These are phyloP conservation scores for Rosalia funebris DNA, from an alignment of 2,888 invertebrate species.

Conservation along the genomic window DNA sequence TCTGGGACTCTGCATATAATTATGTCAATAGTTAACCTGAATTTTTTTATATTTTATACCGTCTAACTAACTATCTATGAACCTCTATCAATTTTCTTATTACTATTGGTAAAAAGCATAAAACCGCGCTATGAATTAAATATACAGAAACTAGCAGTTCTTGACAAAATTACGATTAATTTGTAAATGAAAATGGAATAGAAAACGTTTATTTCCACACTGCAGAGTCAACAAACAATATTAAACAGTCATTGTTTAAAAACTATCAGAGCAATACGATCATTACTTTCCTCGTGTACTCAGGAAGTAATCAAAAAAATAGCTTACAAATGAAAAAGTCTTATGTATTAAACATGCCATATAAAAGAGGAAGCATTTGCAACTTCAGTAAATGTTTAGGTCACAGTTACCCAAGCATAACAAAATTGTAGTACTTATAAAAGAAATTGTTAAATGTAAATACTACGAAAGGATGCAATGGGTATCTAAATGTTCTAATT, in stretches of 20 bases:
- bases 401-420: constrained; percentile 2
- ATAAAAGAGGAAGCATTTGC: not conserved
- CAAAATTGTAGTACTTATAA: not conserved
- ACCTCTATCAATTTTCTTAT: too few species aligned
- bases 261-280: constrained; percentile 38
- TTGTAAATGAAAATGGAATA: too few species aligned
- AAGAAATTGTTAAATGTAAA: constrained; percentile 5
- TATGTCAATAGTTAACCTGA: too few species aligned
- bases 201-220: not conserved
- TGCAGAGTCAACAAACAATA: constrained; percentile 1
- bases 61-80: too few species aligned
- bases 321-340: not conserved
- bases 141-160: too few species aligned
- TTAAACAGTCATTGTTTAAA: constrained; percentile 31
- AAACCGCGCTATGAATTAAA: too few species aligned
- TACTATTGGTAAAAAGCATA: too few species aligned
- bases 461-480: too few species aligned
- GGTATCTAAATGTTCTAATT: too few species aligned
- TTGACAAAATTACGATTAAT: too few species aligned
- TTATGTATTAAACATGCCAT: not conserved
- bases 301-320: constrained; percentile 26
- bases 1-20: too few species aligned
- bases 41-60: too few species aligned
- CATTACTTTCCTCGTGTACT: constrained; percentile 15
- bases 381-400: constrained; percentile 26